Evolutionary conservation across 2,113 vertebrate genomes (phyloP), one percentile per base, ranked within the genome.

Genomic region (Thalassoma bifasciatum): DNA sequence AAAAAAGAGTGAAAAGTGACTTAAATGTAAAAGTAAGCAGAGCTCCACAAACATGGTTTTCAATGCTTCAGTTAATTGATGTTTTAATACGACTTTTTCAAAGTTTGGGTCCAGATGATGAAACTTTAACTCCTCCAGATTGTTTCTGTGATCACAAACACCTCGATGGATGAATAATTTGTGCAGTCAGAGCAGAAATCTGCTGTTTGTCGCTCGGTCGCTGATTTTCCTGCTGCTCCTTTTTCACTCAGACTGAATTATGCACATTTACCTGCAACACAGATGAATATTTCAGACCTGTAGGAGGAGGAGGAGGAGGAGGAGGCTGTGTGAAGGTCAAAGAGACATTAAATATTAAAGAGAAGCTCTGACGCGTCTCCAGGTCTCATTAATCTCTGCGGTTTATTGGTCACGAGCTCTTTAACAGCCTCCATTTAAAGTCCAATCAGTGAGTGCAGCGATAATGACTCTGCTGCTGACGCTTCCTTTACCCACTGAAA

Each of bases 51-150:
- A 40, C 13, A 40, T 6, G 3, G 6, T 6, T 30, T 30, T 30
- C 30, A n/a, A n/a, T n/a, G n/a, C n/a, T n/a, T n/a, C 6, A 30
- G 6, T 30, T 6, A 30, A 30, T 6, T 30, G 30, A 30, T 44
- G 14, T 44, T 44, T 44, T 44, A 13, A 5, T 44, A 14, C 10
- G 12, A 40, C 42, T 44, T 2, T 30, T 30, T 6, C 30, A 30
- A 30, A 30, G 30, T 30, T 30, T 44, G 14, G 42, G 42, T 44
- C 44, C 44, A 46, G 14, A 37, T 23, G 22, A 74, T 83, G 23
- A 61, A 70, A 74, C 10, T 74, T 69, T 2, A 0, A 69, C 58
- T 3, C 42, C 69, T 77, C 9, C 74, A 24, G 69, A 21, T 17
- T 36, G 66, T 59, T 47, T 26, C 57, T n/a, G 11, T 16, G 51